Evolutionary conservation across 2,797 vertebrate species (phyloP).

Genomic region (Semotilus atromaculatus): DNA sequence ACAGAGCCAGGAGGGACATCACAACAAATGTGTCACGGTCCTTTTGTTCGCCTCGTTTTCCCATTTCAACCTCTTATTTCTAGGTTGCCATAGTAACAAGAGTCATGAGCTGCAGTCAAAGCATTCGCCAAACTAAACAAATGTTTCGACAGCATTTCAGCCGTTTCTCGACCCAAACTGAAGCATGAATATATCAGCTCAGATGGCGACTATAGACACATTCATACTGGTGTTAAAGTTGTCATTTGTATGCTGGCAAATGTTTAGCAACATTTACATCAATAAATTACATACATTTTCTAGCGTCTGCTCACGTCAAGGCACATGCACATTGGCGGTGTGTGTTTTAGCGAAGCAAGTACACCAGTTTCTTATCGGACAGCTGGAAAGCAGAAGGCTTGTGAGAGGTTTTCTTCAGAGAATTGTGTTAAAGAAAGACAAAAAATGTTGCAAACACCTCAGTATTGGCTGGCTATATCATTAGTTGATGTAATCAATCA

Average conservation of each 20-base stretch:
- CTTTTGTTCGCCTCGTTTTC: slow-evolving; percentile 11
- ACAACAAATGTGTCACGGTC: slow-evolving; percentile 15
- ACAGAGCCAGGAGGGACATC: slow-evolving; percentile 22
- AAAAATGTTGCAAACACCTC: background rate
- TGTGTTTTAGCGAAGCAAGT: background rate
- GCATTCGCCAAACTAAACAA: slow-evolving; percentile 24
- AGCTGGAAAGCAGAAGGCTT: background rate
- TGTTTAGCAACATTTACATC: background rate
- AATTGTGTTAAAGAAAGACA: background rate
- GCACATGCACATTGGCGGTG: background rate
- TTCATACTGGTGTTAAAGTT: background rate
- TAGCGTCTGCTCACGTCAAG: background rate
- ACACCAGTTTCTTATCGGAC: background rate
- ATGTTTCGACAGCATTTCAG: slow-evolving; percentile 6
- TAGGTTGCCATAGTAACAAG: slow-evolving; percentile 42
- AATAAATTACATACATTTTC: background rate
- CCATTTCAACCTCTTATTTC: slow-evolving; percentile 28
- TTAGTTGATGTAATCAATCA: background rate
- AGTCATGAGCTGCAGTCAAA: slow-evolving; percentile 13
- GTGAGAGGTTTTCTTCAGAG: background rate
- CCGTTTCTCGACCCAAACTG: background rate
- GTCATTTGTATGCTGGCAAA: background rate
- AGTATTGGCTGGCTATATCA: background rate
- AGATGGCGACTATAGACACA: background rate
- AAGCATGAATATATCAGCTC: background rate